Conservation (phyloP, 2,888 invertebrate genomes). For the Lasius platythorax region DNA sequence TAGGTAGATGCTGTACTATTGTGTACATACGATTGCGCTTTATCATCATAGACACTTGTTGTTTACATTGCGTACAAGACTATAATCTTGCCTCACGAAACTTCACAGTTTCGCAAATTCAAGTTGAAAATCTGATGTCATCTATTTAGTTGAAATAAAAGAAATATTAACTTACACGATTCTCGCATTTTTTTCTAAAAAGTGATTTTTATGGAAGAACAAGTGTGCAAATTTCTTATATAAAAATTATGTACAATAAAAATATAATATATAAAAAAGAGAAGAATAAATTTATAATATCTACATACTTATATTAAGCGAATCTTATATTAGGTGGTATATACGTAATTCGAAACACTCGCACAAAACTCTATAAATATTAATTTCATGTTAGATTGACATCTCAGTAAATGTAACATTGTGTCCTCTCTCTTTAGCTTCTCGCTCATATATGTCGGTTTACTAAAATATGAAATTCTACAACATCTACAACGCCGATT, state of each 20-base stretch:
- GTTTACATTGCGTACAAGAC: conserved; percentile 22
- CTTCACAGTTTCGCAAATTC: background rate
- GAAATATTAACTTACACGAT: background rate
- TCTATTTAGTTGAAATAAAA: background rate
- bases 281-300: background rate
- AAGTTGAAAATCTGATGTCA: background rate
- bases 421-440: background rate
- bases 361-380: conserved; percentile 1
- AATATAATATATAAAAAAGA: background rate
- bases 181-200: background rate
- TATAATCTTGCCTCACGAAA: conserved; percentile 4
- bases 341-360: background rate
- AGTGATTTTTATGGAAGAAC: background rate
- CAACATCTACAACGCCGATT: background rate
- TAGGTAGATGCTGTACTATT: background rate
- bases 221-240: background rate
- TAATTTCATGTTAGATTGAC: background rate
- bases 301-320: background rate
- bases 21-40: background rate
- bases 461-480: background rate
- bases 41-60: conserved; percentile 8
- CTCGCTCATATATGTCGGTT: background rate
- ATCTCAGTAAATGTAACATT: background rate
- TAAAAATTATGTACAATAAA: background rate
- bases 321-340: background rate